Percentiles rank a stretch among this genome's conserved stretches.
Conservation (phyloP, 2,113 vertebrate genomes). For the Antidorcas marsupialis region DNA sequence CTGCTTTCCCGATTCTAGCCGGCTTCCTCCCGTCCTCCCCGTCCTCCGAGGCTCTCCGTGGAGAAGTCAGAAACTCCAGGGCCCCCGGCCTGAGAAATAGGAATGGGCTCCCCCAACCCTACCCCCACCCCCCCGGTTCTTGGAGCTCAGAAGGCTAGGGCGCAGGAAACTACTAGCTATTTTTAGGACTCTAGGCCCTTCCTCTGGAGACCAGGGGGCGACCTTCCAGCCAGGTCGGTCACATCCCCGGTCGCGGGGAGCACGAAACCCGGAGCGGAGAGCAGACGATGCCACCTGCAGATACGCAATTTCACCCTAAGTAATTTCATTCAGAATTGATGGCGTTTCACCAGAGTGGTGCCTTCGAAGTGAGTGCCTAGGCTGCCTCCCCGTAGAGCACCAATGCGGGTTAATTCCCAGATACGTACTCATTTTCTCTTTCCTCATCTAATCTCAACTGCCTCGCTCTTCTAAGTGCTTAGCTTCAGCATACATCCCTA, state of each 20-base stretch:
- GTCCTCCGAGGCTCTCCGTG: not conserved
- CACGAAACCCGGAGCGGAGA: not conserved
- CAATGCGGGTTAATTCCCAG: slow-evolving; percentile 56
- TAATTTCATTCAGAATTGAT: slow-evolving; percentile 33
- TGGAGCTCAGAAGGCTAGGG: not conserved
- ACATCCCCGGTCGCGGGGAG: not conserved
- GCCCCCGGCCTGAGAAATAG: not conserved
- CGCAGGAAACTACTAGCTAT: not conserved
- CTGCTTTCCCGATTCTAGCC: not conserved
- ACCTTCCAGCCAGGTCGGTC: not conserved
- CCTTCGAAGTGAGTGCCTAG: slow-evolving; percentile 30
- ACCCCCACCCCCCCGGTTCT: not conserved
- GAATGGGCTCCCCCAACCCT: no score
- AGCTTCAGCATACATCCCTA: not conserved
- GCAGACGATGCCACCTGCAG: not conserved
- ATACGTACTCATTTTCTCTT: slow-evolving; percentile 40
- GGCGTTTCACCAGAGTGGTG: not conserved
- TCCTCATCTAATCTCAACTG: not conserved
- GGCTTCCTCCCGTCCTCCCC: not conserved
- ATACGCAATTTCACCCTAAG: not conserved
- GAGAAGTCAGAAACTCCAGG: not conserved
- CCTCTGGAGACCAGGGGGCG: not conserved
- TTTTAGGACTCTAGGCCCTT: not conserved
- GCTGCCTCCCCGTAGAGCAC: slow-evolving; percentile 26
- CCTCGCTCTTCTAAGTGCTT: not conserved